phyloP scores from a whole-genome alignment of 2,797 vertebrate genomes.

The Pipistrellus pipistrellus region DNA sequence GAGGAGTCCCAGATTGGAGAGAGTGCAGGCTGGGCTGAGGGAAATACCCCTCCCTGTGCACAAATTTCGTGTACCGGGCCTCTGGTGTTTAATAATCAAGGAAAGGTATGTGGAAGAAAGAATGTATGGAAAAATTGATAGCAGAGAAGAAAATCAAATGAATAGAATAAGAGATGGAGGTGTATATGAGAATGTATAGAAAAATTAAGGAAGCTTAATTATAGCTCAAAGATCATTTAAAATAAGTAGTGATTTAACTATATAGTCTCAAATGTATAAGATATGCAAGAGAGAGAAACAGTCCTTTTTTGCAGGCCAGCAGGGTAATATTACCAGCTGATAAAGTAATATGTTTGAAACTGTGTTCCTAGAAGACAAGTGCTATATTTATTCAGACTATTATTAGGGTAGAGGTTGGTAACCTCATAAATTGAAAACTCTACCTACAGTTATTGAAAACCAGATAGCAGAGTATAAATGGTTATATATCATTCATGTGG shows the following conservation, averaged over 20 bases:
- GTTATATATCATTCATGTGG: neutral
- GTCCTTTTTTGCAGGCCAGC: neutral
- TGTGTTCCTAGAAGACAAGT: conserved; percentile 64
- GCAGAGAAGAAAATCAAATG: conserved; percentile 26
- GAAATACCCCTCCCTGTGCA: too few species aligned
- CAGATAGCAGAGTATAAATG: conserved; percentile 30
- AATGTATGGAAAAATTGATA: conserved; percentile 51
- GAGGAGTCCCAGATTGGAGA: too few species aligned
- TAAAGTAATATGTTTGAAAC: conserved; percentile 68
- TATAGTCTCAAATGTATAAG: conserved; percentile 22
- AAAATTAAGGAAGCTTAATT: conserved; percentile 53
- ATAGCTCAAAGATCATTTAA: conserved; percentile 48
- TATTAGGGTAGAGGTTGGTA: conserved; percentile 65
- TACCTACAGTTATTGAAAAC: conserved; percentile 39
- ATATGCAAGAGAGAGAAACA: conserved; percentile 25
- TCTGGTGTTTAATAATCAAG: conserved; percentile 29
- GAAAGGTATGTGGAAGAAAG: conserved; percentile 18
- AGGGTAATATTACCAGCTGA: conserved; percentile 57
- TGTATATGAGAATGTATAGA: neutral
- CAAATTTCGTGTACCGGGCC: too few species aligned
- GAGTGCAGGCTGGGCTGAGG: too few species aligned
- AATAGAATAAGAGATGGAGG: neutral
- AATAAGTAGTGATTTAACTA: conserved; percentile 29
- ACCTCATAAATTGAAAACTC: conserved; percentile 57
- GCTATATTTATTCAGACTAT: conserved; percentile 69